A percentile compares a stretch with the other conserved stretches of the same genome.
Conservation (phyloP, 2,888 invertebrate species). For the Trachelus troglodyta region DNA sequence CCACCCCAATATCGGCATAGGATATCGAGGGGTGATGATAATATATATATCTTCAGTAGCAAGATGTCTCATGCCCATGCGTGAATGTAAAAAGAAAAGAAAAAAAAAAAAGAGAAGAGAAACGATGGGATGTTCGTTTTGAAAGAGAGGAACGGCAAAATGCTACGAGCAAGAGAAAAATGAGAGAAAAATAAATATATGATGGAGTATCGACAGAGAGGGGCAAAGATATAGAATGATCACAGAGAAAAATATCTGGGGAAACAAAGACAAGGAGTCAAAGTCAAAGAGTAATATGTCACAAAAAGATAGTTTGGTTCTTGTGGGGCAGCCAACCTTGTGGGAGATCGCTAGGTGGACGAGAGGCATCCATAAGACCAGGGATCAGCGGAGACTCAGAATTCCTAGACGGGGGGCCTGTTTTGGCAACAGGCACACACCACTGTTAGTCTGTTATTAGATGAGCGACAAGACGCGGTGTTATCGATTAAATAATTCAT, state of each 20-base stretch:
- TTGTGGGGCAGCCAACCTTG: constrained; percentile 60
- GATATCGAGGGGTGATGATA: not conserved
- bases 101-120: constrained; percentile 27
- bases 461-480: not conserved
- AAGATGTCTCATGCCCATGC: constrained; percentile 23
- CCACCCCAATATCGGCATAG: not conserved
- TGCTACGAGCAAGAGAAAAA: constrained; percentile 14
- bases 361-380: constrained; percentile 73
- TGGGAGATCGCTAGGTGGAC: constrained; percentile 70
- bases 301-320: constrained; percentile 21
- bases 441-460: constrained; percentile 49
- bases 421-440: constrained; percentile 52
- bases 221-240: constrained; percentile 31
- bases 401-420: constrained; percentile 75
- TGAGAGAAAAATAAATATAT: constrained; percentile 12
- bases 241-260: not conserved
- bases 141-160: not conserved
- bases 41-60: not conserved
- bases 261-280: constrained; percentile 12
- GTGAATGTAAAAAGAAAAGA: constrained; percentile 11
- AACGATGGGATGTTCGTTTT: constrained; percentile 2
- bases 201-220: not conserved
- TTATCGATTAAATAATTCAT: not conserved
- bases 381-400: constrained; percentile 76
- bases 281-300: not conserved